Base-by-base conservation (phyloP, 2,888 invertebrate genomes). In the Apamea monoglypha region DNA sequence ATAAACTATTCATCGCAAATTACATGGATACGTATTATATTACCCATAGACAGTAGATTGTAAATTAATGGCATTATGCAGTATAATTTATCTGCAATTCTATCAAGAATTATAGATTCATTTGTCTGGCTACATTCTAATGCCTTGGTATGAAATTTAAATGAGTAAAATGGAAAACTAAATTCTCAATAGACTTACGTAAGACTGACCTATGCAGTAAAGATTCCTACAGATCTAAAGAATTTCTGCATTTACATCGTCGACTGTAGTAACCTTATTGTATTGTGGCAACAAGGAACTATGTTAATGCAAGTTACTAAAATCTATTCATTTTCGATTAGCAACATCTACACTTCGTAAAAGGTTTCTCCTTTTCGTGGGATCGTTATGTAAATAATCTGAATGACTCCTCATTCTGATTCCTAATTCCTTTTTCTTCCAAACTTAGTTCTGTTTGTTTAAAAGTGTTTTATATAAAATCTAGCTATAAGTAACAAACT, bases 1-100 rank as follows among this genome's bases (percentile, higher is more conserved):
- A 53, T 70, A 70, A 8, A 70, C 70, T 25, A 82, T 83, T 64
- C 69, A 50, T 72, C 16, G 67, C 67, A 59, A 81, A 50, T 59
- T 53, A 61, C 25, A 32, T 50, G 67, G 25, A 59, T 56, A n/a
- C n/a, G n/a, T n/a, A n/a, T n/a, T n/a, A n/a, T n/a, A 85, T 69
- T 80, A n/a, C 83, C 56, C 0, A 47, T 29, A 59, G 32, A 63
- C 32, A 50, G n/a, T 73, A 40, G 40, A 71, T 74, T 81, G 14
- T 70, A 63, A 70, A 81, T 70, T 66, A 76, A 83, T 74, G 44
- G 82, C 76, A 82, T 36, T 76, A 82, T 40, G 40, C 40, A 63
- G 32, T 81, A 16, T 70, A 69, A 73, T 74, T 83, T 80, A 84
- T 74, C 73, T 76, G 53, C 64, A 75, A 68, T 71, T 59, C 70